Percentiles rank a stretch among this genome's conserved stretches.
These are phyloP conservation scores for Platerodrilus igneus DNA, from an alignment of 2,888 invertebrate species.

Conservation along the genomic window DNA sequence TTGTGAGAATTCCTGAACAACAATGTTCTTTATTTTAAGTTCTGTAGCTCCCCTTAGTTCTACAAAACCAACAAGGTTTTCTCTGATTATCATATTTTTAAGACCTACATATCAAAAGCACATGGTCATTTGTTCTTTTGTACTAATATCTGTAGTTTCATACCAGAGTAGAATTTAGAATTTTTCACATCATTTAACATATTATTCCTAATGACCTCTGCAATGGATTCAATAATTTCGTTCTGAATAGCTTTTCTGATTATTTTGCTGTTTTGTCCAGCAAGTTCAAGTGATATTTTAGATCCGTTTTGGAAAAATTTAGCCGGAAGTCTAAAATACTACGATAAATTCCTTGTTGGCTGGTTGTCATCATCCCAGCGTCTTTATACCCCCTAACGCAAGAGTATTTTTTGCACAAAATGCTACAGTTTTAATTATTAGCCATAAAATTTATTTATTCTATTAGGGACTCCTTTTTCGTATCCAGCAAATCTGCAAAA, in stretches of 20 bases:
- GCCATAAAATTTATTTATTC: not conserved
- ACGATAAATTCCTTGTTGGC: not conserved
- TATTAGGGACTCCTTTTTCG: not conserved
- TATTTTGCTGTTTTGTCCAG: too few relatives aligned
- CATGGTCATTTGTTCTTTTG: conserved; percentile 3
- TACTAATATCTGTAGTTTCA: conserved; percentile 4
- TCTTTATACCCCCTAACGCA: conserved; percentile 2
- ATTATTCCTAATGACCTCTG: not conserved
- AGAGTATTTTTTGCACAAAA: conserved; percentile 7
- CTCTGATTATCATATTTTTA: not conserved
- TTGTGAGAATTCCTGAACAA: not conserved
- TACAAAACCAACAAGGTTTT: conserved; percentile 7
- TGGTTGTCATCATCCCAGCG: not conserved
- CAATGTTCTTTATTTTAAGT: conserved; percentile 1
- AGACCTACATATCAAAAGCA: conserved; percentile 4
- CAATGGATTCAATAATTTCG: conserved; percentile 2
- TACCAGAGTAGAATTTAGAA: conserved; percentile 4
- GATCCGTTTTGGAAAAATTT: not conserved
- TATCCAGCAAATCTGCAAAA: not conserved
- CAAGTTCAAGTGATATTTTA: not conserved
- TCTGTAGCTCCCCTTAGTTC: conserved; percentile 5
- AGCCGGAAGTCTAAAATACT: conserved; percentile 1
- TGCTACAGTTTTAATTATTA: conserved; percentile 1
- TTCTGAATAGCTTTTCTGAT: conserved; percentile 6
- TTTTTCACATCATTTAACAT: conserved; percentile 1